phyloP scores from a whole-genome alignment of 2,888 invertebrate species.

The Campoplex nolae region DNA sequence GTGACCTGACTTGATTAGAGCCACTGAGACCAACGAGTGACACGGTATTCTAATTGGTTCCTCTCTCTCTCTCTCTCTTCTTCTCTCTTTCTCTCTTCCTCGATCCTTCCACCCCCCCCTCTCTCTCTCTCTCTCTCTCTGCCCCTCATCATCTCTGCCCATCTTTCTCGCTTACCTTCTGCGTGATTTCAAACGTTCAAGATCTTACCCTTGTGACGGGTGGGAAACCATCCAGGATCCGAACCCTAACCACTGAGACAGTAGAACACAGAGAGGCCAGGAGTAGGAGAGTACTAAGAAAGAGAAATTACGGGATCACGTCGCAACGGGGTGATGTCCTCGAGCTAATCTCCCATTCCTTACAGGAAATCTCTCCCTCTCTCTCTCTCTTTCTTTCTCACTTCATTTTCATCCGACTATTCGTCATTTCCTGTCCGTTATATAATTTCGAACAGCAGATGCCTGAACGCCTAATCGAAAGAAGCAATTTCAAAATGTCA shows the following conservation, averaged over 20 bases:
- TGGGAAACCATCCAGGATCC: conserved; percentile 52
- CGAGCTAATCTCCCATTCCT: conserved; percentile 68
- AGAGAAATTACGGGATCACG: conserved; percentile 78
- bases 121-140: conserved; percentile 13
- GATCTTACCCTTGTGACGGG: conserved; percentile 41
- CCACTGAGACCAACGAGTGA: conserved; percentile 65
- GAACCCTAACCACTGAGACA: conserved; percentile 58
- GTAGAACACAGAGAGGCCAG: conserved; percentile 38
- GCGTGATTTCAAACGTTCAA: conserved; percentile 43
- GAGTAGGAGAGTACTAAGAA: conserved; percentile 68
- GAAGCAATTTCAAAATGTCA: background rate
- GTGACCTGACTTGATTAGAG: conserved; percentile 75
- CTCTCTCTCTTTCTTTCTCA: conserved; percentile 33
- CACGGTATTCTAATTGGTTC: conserved; percentile 75
- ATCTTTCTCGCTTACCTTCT: conserved; percentile 5
- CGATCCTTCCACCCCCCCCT: conserved; percentile 4
- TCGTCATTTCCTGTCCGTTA: background rate
- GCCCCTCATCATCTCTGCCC: conserved; percentile 6
- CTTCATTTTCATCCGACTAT: conserved; percentile 32
- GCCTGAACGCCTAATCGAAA: background rate
- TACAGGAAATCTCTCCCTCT: conserved; percentile 45
- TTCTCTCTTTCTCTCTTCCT: conserved; percentile 25
- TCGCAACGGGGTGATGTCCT: conserved; percentile 64
- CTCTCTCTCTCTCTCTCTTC: conserved; percentile 23
- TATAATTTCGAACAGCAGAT: conserved; percentile 30